Evolutionary conservation across 2,113 vertebrate species (phyloP).

Genomic region (Erythrolamprus reginae): DNA sequence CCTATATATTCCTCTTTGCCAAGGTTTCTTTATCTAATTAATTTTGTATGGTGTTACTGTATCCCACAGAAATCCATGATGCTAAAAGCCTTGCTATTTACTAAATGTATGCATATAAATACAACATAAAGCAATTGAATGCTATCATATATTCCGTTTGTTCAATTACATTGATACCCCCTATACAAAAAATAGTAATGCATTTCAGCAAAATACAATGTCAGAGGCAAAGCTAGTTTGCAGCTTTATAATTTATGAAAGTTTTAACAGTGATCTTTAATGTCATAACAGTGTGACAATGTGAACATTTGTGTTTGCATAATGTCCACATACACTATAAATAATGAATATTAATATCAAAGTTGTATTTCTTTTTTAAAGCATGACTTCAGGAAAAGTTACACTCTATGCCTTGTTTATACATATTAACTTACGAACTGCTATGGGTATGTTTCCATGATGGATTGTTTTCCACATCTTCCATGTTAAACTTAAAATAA

Average conservation of each 20-base stretch:
- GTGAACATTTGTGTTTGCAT: constrained; percentile 73
- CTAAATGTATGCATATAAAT: constrained; percentile 69
- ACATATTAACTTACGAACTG: constrained; percentile 50
- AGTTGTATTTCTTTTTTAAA: constrained; percentile 57
- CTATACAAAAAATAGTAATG: constrained; percentile 71
- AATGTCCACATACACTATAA: constrained; percentile 70
- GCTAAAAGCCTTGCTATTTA: constrained; percentile 49
- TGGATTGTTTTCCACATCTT: constrained; percentile 45
- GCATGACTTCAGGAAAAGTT: constrained; percentile 50
- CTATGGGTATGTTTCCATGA: constrained; percentile 51
- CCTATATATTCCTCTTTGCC: constrained; percentile 35
- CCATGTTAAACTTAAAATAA: constrained; percentile 42
- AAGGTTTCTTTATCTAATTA: constrained; percentile 41
- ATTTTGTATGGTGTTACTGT: constrained; percentile 12
- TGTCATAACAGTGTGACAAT: constrained; percentile 80
- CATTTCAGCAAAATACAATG: constrained; percentile 70
- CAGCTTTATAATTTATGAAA: constrained; percentile 76
- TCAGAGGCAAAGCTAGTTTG: constrained; percentile 71
- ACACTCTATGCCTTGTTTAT: constrained; percentile 45
- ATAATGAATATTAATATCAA: constrained; percentile 72
- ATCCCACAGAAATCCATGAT: constrained; percentile 51
- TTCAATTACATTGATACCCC: constrained; percentile 61
- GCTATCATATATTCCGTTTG: constrained; percentile 68
- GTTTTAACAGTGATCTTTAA: constrained; percentile 71
- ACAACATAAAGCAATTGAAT: constrained; percentile 67